Evolutionary conservation across 1,140 invertebrate species (phyloP), one percentile per base, ranked within the genome.

Genomic region (Saccostrea echinata): DNA sequence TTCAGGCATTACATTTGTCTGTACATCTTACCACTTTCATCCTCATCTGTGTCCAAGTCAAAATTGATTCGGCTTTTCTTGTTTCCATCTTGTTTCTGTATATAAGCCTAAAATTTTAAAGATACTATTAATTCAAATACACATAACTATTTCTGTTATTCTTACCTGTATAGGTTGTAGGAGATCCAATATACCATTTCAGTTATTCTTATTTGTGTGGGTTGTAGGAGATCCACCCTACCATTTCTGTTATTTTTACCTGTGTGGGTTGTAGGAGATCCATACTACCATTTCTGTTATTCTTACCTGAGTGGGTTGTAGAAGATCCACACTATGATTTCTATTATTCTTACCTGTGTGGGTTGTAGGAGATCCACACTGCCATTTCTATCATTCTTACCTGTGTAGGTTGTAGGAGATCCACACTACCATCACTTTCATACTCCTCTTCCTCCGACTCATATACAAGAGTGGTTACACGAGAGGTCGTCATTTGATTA

Each of bases 321-420:
- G 24, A 4, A 80, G 35, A 30, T 33, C 21, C 35, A 6, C 6
- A 30, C 8, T 80, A 30, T 2, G 16, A 80, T 9, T 30, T 80
- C 21, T 27, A 9, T 43, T 80, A 91, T 43, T 27, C 16, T 80
- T 80, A 80, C 71, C 71, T 24, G 24, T 24, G 71, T 80, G 11
- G 71, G 71, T 6, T 80, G 24, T 33, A 80, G 71, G 16, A 71
- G 53, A 86, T 64, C 92, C 87, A 91, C 90, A 88, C 93, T 94
- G 52, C 90, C 90, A 90, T 93, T n/a, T n/a, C 11, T 53, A 9
- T 43, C n/a, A 18, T 57, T 16, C 18, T 76, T 68, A 94, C 93
- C 92, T 93, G 92, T 64, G 92, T 92, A 80, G 92, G 91, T 89
- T 92, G 91, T 43, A 94, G 88, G 30, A 94, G 88, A 71, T 94